Percentiles rank a stretch among this genome's conserved stretches.
Conservation (phyloP, 2,113 vertebrate species). For the Halcyon malimbica region DNA sequence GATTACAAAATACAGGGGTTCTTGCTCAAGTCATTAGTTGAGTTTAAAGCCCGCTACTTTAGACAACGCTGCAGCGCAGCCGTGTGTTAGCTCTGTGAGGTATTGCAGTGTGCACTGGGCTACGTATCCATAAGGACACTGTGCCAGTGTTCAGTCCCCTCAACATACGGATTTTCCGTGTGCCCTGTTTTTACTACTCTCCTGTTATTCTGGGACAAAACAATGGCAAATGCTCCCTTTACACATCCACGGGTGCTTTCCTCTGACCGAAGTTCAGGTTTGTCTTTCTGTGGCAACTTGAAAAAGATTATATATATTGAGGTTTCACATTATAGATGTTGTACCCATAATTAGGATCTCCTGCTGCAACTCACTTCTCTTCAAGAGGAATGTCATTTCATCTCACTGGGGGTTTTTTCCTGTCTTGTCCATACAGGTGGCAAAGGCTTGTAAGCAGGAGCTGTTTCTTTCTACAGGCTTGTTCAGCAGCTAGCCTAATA, state of each 20-base stretch:
- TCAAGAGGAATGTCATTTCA: not conserved
- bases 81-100: rapidly evolving
- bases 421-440: not conserved
- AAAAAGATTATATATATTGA: not conserved
- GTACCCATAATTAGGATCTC: not conserved
- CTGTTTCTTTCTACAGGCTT: not conserved
- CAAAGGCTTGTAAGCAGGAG: not conserved
- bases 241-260: not conserved
- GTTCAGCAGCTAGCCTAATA: not conserved
- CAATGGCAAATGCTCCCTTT: not conserved
- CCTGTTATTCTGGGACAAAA: not conserved
- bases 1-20: not conserved
- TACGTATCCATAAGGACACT: not conserved
- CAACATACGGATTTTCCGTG: not conserved
- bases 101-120: not conserved
- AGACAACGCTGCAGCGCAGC: rapidly evolving
- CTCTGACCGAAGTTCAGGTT: not conserved
- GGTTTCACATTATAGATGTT: rapidly evolving
- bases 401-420: not conserved
- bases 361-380: not conserved
- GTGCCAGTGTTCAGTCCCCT: not conserved
- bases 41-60: not conserved
- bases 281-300: not conserved
- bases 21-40: not conserved
- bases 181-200: not conserved